Conservation (phyloP, 2,113 vertebrate genomes). For the Dunckerocampus dactyliophorus region DNA sequence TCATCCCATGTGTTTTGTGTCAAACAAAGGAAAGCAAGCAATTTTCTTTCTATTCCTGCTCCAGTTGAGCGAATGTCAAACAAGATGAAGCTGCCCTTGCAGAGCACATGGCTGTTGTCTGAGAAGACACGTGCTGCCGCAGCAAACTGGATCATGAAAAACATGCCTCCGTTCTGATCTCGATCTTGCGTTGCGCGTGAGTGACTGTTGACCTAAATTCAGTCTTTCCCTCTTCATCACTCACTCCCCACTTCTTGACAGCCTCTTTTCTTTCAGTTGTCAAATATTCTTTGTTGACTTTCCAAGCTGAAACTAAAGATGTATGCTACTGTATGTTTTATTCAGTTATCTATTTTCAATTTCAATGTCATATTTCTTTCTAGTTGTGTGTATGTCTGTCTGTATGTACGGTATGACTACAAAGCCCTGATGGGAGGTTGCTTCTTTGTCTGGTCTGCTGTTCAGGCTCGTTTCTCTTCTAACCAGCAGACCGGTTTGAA, state of each 20-base stretch:
- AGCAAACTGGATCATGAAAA: constrained; percentile 19
- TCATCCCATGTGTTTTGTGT: background rate
- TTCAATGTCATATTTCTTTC: background rate
- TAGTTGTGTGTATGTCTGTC: too few relatives aligned
- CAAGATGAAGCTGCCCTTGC: constrained; percentile 6
- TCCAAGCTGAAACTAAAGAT: background rate
- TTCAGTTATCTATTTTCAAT: background rate
- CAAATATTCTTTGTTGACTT: background rate
- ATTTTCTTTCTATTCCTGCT: background rate
- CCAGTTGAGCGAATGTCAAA: background rate
- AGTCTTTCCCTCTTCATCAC: constrained; percentile 11
- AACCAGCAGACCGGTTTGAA: constrained; percentile 51
- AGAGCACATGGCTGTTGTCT: constrained; percentile 23
- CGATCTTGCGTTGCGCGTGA: background rate
- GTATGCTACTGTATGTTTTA: background rate
- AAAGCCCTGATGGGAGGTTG: constrained; percentile 1
- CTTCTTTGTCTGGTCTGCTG: constrained; percentile 2
- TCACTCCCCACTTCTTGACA: background rate
- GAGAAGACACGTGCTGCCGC: constrained; percentile 16
- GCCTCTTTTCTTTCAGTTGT: constrained; percentile 1
- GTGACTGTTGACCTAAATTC: constrained; percentile 31
- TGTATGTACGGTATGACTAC: background rate
- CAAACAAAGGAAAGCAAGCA: background rate
- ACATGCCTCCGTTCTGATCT: constrained; percentile 1
- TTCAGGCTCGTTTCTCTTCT: constrained; percentile 37